phyloP scores from a whole-genome alignment of 2,113 vertebrate genomes.

The Terrapene triunguis region DNA sequence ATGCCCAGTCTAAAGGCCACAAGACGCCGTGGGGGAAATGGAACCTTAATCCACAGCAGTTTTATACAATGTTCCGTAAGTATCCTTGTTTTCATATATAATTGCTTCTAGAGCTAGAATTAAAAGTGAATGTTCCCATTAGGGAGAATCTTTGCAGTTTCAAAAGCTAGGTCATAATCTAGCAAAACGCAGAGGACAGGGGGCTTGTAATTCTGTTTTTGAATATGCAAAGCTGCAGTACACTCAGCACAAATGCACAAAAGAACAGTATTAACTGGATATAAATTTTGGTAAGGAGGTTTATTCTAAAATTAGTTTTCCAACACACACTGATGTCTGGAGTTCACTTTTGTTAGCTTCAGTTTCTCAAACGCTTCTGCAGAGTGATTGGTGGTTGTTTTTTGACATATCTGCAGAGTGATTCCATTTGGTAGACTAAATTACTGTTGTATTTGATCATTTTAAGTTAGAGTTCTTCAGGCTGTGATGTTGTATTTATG shows the following conservation, averaged over 20 bases:
- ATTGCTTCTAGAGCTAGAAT: background rate
- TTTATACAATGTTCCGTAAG: conserved; percentile 99
- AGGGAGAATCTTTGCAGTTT: background rate
- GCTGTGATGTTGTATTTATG: background rate
- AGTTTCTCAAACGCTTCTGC: background rate
- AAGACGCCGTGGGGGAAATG: conserved; percentile 99
- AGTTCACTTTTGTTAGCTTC: background rate
- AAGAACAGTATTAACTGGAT: background rate
- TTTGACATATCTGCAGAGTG: background rate
- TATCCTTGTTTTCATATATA: conserved; percentile 38
- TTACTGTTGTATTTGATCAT: background rate
- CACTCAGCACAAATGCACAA: background rate
- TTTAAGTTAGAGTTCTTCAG: background rate
- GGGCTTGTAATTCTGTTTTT: background rate
- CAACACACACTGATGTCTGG: background rate
- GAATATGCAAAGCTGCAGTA: background rate
- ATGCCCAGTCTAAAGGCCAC: conserved; percentile 97
- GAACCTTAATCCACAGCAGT: conserved; percentile 99
- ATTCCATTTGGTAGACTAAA: background rate
- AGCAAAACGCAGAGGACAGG: background rate
- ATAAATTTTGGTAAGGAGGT: background rate
- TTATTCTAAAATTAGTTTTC: background rate
- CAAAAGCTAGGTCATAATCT: background rate
- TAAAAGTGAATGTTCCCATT: background rate
- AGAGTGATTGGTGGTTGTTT: background rate